These are phyloP conservation scores for Ommatoiulus sabulosus DNA, from an alignment of 2,888 invertebrate species.

Conservation along the genomic window DNA sequence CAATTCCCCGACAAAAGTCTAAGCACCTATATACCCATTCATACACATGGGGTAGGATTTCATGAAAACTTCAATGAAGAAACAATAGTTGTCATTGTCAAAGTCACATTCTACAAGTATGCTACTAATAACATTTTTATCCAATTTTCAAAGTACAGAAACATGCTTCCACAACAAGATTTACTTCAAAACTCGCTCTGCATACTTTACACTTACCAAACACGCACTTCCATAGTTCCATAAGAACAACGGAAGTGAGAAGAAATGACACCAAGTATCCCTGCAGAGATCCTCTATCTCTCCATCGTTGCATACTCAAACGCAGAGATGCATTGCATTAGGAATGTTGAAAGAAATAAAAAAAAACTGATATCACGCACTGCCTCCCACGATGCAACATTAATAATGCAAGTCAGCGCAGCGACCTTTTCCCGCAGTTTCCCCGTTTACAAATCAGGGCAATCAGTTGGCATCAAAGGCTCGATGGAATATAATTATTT, in stretches of 20 bases:
- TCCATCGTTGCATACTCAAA: not conserved
- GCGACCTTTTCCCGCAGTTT: not conserved
- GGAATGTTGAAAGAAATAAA: not conserved
- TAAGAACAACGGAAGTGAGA: not conserved
- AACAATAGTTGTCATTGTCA: too few relatives aligned
- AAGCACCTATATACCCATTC: too few relatives aligned
- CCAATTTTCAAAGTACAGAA: too few relatives aligned
- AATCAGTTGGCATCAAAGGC: constrained; percentile 34
- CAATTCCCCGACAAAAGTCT: too few relatives aligned
- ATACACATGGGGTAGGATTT: too few relatives aligned
- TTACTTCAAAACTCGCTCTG: too few relatives aligned
- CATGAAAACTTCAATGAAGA: too few relatives aligned
- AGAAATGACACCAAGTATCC: not conserved
- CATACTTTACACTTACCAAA: too few relatives aligned
- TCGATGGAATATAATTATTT: constrained; percentile 34
- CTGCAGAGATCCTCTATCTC: not conserved
- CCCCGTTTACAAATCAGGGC: not conserved
- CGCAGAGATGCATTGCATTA: constrained; percentile 9
- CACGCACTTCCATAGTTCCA: not conserved
- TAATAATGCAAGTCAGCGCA: not conserved
- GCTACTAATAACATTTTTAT: too few relatives aligned
- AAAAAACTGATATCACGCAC: not conserved
- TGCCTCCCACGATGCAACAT: not conserved
- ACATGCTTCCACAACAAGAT: too few relatives aligned
- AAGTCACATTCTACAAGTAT: too few relatives aligned